Evolutionary conservation across 2,888 invertebrate genomes (phyloP), one percentile per base, ranked within the genome.

Genomic region (Synergus gifuensis): DNA sequence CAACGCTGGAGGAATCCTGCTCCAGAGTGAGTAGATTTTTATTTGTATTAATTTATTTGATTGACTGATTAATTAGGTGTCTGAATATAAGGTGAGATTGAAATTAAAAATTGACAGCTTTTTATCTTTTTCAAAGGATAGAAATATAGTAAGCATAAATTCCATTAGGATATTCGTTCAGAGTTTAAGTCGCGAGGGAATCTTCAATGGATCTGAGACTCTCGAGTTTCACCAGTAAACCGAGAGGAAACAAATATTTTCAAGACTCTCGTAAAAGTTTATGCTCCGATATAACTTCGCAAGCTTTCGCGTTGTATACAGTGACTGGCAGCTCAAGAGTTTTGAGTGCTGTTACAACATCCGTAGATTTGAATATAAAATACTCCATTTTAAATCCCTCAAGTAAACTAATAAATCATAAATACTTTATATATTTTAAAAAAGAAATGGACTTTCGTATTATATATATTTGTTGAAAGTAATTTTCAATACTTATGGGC

Each of bases 1-100:
- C 94, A 95, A 93, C 95, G 95, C 93, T 95, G 95, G 94, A 94
- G 95, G 93, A 95, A 95, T 94, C 95, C 95, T 93, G 95, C 95
- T 93, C 94, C 95, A 91, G 95, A 95, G 95, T 95, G 93, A 95
- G 95, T 95, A 92, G 78, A 83, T 64, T 79, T 63, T 64, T 64
- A 79, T 78, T 81, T 76, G 12, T 8, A 49, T 49, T 54, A 49
- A 49, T 69, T 49, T 9, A 79, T 36, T 63, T 12, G 8, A 76
- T 54, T 79, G 9, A n/a, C 60, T 18, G 67, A 79, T 80, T 67
- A 67, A 77, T 16, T 49, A 49, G 4, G 7, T 49, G 12, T 14
- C 22, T 7, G 2, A 36, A 14, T 62, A 36, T 36, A 36, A 36
- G 36, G 5, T 36, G 36, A 36, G 14, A 46, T 46, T 46, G 14